These are phyloP conservation scores for Cecidostiba fungosa DNA, from an alignment of 2,888 invertebrate species.

Conservation along the genomic window DNA sequence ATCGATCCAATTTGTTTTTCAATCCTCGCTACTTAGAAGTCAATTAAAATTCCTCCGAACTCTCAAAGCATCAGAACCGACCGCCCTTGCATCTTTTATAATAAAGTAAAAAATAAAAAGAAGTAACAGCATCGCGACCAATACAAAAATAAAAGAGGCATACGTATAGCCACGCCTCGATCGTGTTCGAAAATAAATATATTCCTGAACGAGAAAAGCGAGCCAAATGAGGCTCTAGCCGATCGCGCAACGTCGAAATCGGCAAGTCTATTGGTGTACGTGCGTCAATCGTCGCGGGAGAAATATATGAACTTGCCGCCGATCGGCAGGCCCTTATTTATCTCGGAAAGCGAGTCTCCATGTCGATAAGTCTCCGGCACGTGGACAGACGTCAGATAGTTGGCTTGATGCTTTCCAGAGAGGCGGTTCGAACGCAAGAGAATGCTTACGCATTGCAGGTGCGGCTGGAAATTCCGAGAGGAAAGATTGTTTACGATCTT, in stretches of 20 bases:
- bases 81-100: slow-evolving; percentile 16
- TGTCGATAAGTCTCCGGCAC: slow-evolving; percentile 47
- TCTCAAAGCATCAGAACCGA: slow-evolving; percentile 10
- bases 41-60: slow-evolving; percentile 40
- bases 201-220: neutral
- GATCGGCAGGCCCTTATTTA: slow-evolving; percentile 46
- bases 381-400: slow-evolving; percentile 20
- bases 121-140: neutral
- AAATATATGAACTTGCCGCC: slow-evolving; percentile 13
- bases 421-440: slow-evolving; percentile 13
- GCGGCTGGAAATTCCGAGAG: neutral
- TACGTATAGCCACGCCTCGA: slow-evolving; percentile 20
- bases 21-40: slow-evolving; percentile 3
- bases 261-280: slow-evolving; percentile 29
- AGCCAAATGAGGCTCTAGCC: slow-evolving; percentile 10
- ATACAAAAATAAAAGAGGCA: slow-evolving; percentile 2
- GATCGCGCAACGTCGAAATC: slow-evolving; percentile 41
- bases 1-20: slow-evolving; percentile 43
- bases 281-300: neutral
- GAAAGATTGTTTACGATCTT: neutral
- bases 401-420: neutral
- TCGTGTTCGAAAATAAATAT: neutral
- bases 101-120: neutral
- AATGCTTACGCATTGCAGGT: slow-evolving; percentile 35
- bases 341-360: slow-evolving; percentile 10